Conservation (phyloP, 2,888 invertebrate species). For the Lithophane leautieri region DNA sequence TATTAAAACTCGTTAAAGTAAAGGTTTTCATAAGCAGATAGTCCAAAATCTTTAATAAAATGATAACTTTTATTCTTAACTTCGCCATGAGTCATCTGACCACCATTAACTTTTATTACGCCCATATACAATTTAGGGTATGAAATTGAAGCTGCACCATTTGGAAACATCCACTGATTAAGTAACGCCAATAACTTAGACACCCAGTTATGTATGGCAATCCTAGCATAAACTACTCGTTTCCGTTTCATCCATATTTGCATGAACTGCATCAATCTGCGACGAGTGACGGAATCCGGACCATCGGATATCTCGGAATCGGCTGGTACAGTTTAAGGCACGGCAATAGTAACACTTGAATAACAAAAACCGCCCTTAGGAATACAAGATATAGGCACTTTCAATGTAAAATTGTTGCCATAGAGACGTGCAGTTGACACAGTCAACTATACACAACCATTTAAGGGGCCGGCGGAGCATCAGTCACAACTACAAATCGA, state of each 20-base stretch:
- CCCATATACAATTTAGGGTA: constrained; percentile 55
- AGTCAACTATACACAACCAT: constrained; percentile 15
- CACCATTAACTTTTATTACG: constrained; percentile 47
- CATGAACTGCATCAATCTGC: constrained; percentile 57
- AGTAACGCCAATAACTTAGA: constrained; percentile 46
- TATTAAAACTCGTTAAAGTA: not conserved
- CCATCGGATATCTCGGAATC: constrained; percentile 30
- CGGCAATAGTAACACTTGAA: not conserved
- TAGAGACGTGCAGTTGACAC: not conserved
- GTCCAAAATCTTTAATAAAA: not conserved
- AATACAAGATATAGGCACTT: not conserved
- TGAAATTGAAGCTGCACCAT: constrained; percentile 48
- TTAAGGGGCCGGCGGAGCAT: too few species aligned
- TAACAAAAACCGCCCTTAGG: not conserved
- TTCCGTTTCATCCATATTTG: constrained; percentile 62
- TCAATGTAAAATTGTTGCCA: not conserved
- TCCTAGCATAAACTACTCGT: constrained; percentile 43
- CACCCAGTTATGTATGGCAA: constrained; percentile 54
- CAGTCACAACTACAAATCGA: too few species aligned
- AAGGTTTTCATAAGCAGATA: not conserved
- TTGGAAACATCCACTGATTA: constrained; percentile 52
- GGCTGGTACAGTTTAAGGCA: not conserved
- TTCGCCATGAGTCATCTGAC: constrained; percentile 36
- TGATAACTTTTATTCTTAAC: constrained; percentile 8
- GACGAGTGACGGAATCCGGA: constrained; percentile 34